Base-by-base conservation (phyloP, 1,140 invertebrate species). In the Drosophila repleta region DNA sequence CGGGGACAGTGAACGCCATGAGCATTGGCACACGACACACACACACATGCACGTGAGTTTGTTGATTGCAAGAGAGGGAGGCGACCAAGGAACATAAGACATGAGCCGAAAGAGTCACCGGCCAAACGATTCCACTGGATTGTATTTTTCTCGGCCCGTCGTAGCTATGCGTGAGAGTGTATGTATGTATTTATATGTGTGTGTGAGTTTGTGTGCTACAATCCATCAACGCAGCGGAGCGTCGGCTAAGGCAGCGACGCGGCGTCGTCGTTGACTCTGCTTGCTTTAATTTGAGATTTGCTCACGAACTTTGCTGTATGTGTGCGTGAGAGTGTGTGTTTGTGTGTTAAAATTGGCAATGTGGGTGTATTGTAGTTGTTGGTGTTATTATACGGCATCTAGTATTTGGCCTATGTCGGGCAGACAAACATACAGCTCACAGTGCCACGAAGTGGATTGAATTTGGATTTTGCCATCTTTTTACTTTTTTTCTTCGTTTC, bases 271-370 rank as follows among this genome's bases (percentile, higher is more conserved):
- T 72, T 81, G 74, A 78, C 79, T 87, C 75, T 81, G 77, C 81
- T 77, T 83, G 81, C 82, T 85, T 85, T 85, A 81, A 87, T 87
- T 87, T 85, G 70, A 75, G 70, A 87, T 85, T 85, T 81, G 82
- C 78, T 84, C 82, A 87, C 82, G 82, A 81, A 85, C 76, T 78
- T 81, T 80, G 78, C 55, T 62, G 57, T 32, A 26, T 45, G 53
- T 55, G 46, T 66, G 43, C n/a, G n/a, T n/a, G n/a, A n/a, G n/a
- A n/a, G n/a, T 61, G 46, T 55, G 57, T 73, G 26, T 21, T 17
- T 51, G 11, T 76, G 56, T 82, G 60, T 72, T 55, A 68, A 77
- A 72, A 78, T 61, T 60, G 71, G 55, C 55, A 57, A 48, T 63
- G 57, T 66, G 68, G 72, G 37, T 43, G 43, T 51, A 4, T 79